Percentiles rank a stretch among this genome's conserved stretches.
These are phyloP conservation scores for Noctua comes DNA, from an alignment of 2,888 invertebrate genomes.

Conservation along the genomic window DNA sequence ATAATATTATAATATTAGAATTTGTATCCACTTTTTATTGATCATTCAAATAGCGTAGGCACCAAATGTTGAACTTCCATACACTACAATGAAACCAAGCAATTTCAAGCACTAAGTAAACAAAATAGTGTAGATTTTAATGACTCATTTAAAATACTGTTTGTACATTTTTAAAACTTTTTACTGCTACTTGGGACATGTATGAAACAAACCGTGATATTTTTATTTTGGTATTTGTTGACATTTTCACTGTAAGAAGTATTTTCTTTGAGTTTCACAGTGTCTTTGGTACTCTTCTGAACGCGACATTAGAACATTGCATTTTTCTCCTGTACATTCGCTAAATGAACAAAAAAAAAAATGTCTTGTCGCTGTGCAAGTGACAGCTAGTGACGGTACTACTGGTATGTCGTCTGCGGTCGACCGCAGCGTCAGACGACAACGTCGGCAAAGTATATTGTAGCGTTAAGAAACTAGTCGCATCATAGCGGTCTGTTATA, in stretches of 20 bases:
- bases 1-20: slow-evolving; percentile 14
- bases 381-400: too few relatives aligned
- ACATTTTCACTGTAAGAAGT: background rate
- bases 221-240: background rate
- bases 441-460: background rate
- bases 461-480: background rate
- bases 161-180: background rate
- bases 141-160: background rate
- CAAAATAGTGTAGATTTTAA: background rate
- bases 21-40: slow-evolving; percentile 20
- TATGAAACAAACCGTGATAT: background rate
- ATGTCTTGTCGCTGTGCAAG: too few relatives aligned
- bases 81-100: background rate
- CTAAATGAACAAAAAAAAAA: too few relatives aligned
- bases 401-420: background rate
- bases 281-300: background rate
- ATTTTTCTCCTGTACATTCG: too few relatives aligned
- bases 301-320: background rate
- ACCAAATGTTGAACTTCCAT: background rate
- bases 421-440: background rate
- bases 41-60: background rate
- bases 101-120: background rate
- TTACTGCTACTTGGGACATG: background rate
- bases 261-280: background rate
- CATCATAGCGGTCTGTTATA: background rate